phyloP scores from a whole-genome alignment of 2,113 vertebrate species.

The Pachypanchax playfairii region DNA sequence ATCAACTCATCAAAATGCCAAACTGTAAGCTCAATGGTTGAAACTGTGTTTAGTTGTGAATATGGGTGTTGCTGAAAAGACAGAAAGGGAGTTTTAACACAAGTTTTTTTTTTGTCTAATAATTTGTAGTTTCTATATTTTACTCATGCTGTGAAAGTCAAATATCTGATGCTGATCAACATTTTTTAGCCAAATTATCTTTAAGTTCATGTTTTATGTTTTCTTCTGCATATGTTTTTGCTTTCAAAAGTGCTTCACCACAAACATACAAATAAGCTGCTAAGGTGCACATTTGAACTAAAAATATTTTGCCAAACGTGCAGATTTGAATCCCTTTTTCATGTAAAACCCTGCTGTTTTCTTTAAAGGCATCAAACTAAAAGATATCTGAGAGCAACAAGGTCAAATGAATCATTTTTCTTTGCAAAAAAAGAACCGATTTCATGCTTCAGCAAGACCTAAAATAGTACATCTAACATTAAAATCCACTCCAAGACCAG shows the following conservation, averaged over 20 bases:
- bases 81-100: not conserved
- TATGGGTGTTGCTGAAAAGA: not conserved
- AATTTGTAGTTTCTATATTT: too few relatives aligned
- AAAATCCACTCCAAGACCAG: constrained; percentile 9
- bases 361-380: not conserved
- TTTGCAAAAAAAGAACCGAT: not conserved
- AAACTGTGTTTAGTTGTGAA: too few relatives aligned
- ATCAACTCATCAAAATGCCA: not conserved
- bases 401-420: constrained; percentile 26
- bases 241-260: not conserved
- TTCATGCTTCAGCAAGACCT: constrained; percentile 29
- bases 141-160: not conserved
- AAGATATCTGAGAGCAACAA: constrained; percentile 7
- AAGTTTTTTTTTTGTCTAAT: too few relatives aligned
- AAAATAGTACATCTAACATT: constrained; percentile 18
- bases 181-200: not conserved
- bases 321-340: not conserved
- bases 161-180: not conserved
- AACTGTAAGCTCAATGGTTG: not conserved
- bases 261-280: not conserved
- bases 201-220: not conserved
- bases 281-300: not conserved
- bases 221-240: not conserved
- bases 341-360: not conserved
- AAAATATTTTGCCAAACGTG: not conserved